Conservation (phyloP, 1,140 invertebrate species). For the Solenopsis invicta region DNA sequence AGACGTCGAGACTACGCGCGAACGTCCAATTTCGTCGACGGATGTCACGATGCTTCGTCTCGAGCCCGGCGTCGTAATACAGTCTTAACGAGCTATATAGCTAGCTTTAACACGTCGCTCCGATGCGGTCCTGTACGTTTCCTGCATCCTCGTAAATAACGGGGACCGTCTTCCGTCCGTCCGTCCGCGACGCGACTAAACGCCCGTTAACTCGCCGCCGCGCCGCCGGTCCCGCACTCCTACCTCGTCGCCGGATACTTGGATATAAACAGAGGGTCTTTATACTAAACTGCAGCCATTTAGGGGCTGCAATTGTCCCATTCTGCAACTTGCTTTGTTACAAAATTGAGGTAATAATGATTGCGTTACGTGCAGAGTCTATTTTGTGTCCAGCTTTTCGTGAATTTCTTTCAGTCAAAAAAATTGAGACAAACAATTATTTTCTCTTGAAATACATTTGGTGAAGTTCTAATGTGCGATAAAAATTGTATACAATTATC, state of each 20-base stretch:
- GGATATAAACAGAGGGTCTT: slow-evolving; percentile 25
- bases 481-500: neutral
- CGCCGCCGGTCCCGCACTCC: neutral
- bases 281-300: slow-evolving; percentile 46
- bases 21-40: slow-evolving; percentile 45
- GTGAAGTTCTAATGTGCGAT: neutral
- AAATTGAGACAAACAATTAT: neutral
- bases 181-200: slow-evolving; percentile 34
- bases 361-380: neutral
- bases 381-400: neutral
- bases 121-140: slow-evolving; percentile 14
- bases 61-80: slow-evolving; percentile 16
- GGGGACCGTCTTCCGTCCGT: slow-evolving; percentile 5
- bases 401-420: neutral
- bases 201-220: slow-evolving; percentile 37
- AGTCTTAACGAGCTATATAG: slow-evolving; percentile 11
- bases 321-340: neutral
- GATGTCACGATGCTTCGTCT: neutral
- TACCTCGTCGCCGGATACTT: slow-evolving; percentile 2
- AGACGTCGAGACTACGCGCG: slow-evolving; percentile 23
- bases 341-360: slow-evolving; percentile 8
- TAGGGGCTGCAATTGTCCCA: neutral
- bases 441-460: neutral
- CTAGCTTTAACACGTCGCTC: slow-evolving; percentile 3
- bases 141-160: slow-evolving; percentile 27